A percentile compares a stretch with the other conserved stretches of the same genome.
Conservation (phyloP, 1,140 invertebrate genomes). For the Wasmannia auropunctata region DNA sequence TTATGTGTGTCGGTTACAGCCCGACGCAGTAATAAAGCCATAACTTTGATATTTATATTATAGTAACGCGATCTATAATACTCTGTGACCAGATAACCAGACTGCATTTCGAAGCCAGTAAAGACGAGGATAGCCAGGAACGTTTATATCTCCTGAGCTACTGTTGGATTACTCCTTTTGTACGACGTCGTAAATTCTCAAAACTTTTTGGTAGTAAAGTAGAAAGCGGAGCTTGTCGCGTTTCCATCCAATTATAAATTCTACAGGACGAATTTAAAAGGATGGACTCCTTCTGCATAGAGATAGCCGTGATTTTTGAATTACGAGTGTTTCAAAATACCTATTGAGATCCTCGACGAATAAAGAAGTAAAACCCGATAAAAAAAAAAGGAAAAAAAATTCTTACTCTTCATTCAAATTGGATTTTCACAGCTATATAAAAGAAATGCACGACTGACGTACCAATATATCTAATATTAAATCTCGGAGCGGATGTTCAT, state of each 20-base stretch:
- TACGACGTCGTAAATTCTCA: slow-evolving; percentile 25
- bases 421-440: not conserved
- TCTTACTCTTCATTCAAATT: not conserved
- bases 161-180: slow-evolving; percentile 38
- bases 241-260: slow-evolving; percentile 33
- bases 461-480: not conserved
- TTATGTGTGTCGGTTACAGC: not conserved
- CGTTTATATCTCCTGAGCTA: slow-evolving; percentile 28
- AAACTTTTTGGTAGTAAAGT: slow-evolving; percentile 43
- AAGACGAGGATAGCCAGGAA: slow-evolving; percentile 10
- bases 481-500: slow-evolving; percentile 37
- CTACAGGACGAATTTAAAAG: not conserved
- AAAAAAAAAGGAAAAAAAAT: too few species aligned
- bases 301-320: not conserved
- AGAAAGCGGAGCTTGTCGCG: slow-evolving; percentile 8
- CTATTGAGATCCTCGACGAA: not conserved
- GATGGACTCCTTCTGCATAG: not conserved
- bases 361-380: not conserved
- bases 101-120: slow-evolving; percentile 4
- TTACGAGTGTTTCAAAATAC: slow-evolving; percentile 9
- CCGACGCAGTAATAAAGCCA: not conserved
- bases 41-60: slow-evolving; percentile 55
- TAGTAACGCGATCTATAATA: slow-evolving; percentile 10
- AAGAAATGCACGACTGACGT: not conserved
- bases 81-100: slow-evolving; percentile 19